These are phyloP conservation scores for Mycogona germanica DNA, from an alignment of 2,888 invertebrate species.

Conservation along the genomic window DNA sequence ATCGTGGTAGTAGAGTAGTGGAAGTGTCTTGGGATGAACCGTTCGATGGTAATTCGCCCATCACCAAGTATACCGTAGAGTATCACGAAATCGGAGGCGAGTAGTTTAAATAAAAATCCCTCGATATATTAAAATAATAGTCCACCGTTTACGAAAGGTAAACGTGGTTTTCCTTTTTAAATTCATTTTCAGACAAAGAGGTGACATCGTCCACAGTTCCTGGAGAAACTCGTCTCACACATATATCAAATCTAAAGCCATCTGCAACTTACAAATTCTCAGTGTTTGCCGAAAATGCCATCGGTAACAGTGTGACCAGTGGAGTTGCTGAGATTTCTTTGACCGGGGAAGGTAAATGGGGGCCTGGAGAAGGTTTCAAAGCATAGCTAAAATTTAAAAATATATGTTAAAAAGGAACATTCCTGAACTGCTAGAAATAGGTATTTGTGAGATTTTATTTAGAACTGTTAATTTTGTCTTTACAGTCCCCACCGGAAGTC, in stretches of 20 bases:
- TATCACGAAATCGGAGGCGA: conserved; percentile 11
- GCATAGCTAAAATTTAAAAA: too few species aligned
- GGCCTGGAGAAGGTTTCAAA: conserved; percentile 2
- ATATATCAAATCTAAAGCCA: conserved; percentile 5
- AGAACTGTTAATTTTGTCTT: too few species aligned
- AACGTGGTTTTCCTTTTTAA: neutral
- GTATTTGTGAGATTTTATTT: neutral
- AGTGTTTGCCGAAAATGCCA: conserved; percentile 13
- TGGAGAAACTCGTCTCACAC: conserved; percentile 4
- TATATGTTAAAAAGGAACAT: too few species aligned
- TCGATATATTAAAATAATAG: neutral
- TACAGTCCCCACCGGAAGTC: conserved; percentile 16
- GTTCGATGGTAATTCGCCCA: conserved; percentile 13
- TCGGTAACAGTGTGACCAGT: conserved; percentile 6
- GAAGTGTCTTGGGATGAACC: conserved; percentile 13
- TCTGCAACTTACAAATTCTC: conserved; percentile 12
- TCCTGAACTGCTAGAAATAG: neutral
- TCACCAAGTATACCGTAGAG: conserved; percentile 8
- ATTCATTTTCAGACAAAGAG: neutral
- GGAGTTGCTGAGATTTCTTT: conserved; percentile 6
- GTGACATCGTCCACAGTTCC: neutral
- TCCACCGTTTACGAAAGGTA: neutral
- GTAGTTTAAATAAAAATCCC: neutral
- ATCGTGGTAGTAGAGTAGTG: neutral
- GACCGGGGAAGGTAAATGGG: conserved; percentile 13